phyloP scores from a whole-genome alignment of 1,140 invertebrate species.

The Magallana angulata region DNA sequence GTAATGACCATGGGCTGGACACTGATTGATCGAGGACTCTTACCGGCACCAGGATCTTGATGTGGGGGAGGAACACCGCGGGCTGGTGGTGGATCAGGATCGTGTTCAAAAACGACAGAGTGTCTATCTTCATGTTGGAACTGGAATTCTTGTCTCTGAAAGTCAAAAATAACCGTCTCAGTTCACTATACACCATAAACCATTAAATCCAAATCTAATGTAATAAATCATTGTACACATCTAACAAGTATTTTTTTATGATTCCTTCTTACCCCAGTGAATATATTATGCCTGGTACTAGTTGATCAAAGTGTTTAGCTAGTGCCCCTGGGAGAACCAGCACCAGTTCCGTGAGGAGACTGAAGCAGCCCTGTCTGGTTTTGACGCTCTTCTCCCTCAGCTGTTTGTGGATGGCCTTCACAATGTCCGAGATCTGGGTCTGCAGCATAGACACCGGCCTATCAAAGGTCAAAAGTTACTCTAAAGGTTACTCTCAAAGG shows the following conservation, averaged over 20 bases:
- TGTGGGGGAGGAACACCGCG: slow-evolving; percentile 88
- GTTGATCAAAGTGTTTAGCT: slow-evolving; percentile 89
- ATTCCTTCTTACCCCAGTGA: slow-evolving; percentile 85
- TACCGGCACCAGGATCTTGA: slow-evolving; percentile 89
- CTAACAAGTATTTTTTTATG: background rate
- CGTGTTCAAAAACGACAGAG: slow-evolving; percentile 94
- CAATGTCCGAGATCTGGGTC: slow-evolving; percentile 86
- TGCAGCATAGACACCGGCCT: slow-evolving; percentile 78
- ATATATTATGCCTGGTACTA: slow-evolving; percentile 94
- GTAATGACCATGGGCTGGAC: no score
- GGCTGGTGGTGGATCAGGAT: slow-evolving; percentile 91
- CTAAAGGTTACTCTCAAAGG: background rate
- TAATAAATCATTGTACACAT: background rate
- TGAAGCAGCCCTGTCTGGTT: slow-evolving; percentile 94
- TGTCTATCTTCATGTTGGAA: slow-evolving; percentile 99
- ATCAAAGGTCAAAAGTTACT: slow-evolving; percentile 33
- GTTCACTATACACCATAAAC: no score
- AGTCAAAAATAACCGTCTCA: slow-evolving; percentile 49
- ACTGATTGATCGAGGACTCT: slow-evolving; percentile 39
- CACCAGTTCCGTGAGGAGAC: slow-evolving; percentile 93
- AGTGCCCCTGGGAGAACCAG: slow-evolving; percentile 93
- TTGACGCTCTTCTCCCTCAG: slow-evolving; percentile 97
- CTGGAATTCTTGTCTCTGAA: slow-evolving; percentile 94
- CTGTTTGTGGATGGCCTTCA: slow-evolving; percentile 93
- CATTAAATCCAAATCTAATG: background rate